These are phyloP conservation scores for Lasiurus cinereus DNA, from an alignment of 2,113 vertebrate genomes.

Conservation along the genomic window DNA sequence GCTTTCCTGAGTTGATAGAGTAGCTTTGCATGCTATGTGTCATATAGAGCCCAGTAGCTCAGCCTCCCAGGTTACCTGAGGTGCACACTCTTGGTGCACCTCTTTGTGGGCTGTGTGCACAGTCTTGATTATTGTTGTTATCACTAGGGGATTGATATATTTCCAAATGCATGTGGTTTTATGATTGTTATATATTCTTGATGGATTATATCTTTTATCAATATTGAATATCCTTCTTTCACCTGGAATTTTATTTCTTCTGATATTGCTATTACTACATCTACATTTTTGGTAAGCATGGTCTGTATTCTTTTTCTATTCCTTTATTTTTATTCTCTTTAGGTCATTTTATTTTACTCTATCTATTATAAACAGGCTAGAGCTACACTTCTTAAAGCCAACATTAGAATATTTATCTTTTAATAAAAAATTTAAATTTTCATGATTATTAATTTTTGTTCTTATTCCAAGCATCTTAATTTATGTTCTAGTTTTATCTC, in stretches of 20 bases:
- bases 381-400: neutral
- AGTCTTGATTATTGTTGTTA: too few relatives aligned
- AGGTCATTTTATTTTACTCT: neutral
- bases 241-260: neutral
- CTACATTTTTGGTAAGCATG: neutral
- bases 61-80: too few relatives aligned
- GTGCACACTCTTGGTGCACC: too few relatives aligned
- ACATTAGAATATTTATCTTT: neutral
- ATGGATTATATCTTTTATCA: neutral
- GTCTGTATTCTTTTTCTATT: neutral
- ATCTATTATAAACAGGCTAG: neutral
- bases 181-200: neutral
- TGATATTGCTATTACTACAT: neutral
- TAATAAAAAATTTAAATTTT: conserved; percentile 39
- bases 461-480: neutral
- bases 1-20: too few relatives aligned
- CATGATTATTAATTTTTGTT: conserved; percentile 4
- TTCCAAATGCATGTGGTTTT: neutral
- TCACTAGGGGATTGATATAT: neutral
- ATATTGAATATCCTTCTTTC: neutral
- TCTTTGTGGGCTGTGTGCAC: too few relatives aligned
- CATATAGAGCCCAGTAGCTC: too few relatives aligned
- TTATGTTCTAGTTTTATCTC: conserved; percentile 60
- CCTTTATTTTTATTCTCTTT: neutral
- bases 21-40: too few relatives aligned